Percentiles rank a stretch among this genome's conserved stretches.
These are phyloP conservation scores for Eidolon helvum DNA, from an alignment of 2,113 vertebrate genomes.

Conservation along the genomic window DNA sequence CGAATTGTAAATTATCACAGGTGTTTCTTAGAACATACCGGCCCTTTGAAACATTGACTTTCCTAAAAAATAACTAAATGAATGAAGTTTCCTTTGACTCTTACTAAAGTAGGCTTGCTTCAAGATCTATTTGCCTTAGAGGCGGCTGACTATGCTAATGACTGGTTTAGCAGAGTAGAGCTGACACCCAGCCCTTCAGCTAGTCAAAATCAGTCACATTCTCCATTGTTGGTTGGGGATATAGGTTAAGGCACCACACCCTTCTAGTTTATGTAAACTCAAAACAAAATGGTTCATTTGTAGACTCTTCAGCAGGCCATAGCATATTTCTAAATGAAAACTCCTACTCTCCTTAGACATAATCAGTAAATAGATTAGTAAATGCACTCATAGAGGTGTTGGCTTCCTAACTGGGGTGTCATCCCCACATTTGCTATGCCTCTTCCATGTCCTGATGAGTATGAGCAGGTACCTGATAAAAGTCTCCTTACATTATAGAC, in stretches of 20 bases:
- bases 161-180: neutral
- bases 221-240: neutral
- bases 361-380: neutral
- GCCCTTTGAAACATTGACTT: conserved; percentile 2
- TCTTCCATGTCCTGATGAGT: neutral
- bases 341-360: neutral
- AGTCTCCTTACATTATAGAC: neutral
- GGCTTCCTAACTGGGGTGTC: neutral
- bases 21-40: conserved; percentile 35
- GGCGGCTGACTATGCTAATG: neutral
- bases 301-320: neutral
- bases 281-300: neutral
- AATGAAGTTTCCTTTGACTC: neutral
- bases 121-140: neutral
- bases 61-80: neutral
- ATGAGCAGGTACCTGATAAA: neutral
- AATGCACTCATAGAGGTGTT: neutral
- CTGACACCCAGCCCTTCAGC: neutral
- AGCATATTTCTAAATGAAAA: neutral
- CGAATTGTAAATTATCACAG: conserved; percentile 58
- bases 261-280: neutral
- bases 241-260: neutral
- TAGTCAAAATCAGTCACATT: neutral
- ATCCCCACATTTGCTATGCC: neutral
- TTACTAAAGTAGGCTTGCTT: neutral